Evolutionary conservation across 30 jellyfish, hydroid and myxozoan genomes (phyloP).

Genomic region (Rhopilema esculentum): DNA sequence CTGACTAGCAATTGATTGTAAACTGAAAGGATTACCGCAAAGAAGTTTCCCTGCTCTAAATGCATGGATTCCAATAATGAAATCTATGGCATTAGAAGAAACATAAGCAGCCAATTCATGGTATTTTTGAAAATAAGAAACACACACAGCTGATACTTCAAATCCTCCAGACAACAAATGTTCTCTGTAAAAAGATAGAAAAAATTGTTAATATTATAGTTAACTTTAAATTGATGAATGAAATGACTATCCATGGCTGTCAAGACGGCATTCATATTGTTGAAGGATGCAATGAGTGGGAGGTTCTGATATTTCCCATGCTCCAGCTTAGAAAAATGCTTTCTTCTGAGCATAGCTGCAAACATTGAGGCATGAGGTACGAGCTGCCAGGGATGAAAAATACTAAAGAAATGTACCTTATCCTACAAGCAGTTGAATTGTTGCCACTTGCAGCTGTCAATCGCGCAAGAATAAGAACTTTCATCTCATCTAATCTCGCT

Average conservation of each 20-base stretch:
- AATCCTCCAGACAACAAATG: conserved; percentile 38
- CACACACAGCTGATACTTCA: conserved; percentile 28
- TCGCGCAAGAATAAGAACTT: conserved; percentile 54
- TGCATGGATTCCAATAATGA: conserved; percentile 84
- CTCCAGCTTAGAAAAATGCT: no score
- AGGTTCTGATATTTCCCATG: no score
- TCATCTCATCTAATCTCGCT: conserved; percentile 1
- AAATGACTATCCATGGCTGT: background rate
- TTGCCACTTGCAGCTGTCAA: conserved; percentile 84
- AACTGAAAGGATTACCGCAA: conserved; percentile 25
- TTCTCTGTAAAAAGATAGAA: conserved; percentile 21
- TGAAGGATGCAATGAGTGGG: no score
- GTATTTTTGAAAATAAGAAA: conserved; percentile 35
- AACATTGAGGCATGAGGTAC: no score
- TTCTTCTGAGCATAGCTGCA: no score
- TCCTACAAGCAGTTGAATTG: conserved; percentile 86
- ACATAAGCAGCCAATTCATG: conserved; percentile 20
- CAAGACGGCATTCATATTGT: background rate
- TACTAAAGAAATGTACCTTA: conserved; percentile 47
- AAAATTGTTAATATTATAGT: no score
- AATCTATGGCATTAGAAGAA: background rate
- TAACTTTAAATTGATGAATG: background rate
- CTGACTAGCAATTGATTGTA: background rate
- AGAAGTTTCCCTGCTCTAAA: conserved; percentile 77
- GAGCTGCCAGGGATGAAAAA: background rate